These are phyloP conservation scores for Caenorhabditis virilis DNA, from an alignment of 2,888 invertebrate genomes.

Conservation along the genomic window DNA sequence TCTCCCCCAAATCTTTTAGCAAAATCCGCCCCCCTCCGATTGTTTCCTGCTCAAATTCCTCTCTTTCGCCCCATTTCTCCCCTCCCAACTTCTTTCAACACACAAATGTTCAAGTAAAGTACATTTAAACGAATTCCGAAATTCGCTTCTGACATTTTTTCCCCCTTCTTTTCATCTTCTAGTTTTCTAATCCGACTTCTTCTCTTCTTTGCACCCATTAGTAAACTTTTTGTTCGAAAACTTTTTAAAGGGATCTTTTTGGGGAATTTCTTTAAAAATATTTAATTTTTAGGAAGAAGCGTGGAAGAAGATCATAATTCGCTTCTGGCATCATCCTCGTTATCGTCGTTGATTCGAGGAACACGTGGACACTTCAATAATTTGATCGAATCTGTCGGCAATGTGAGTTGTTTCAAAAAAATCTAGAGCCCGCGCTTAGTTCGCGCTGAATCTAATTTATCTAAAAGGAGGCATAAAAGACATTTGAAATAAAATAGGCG, in stretches of 20 bases:
- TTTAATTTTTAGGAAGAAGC: slow-evolving; percentile 16
- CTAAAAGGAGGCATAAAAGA: no score
- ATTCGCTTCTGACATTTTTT: slow-evolving; percentile 7
- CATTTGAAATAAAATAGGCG: no score
- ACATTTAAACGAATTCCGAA: slow-evolving; percentile 1
- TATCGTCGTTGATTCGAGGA: slow-evolving; percentile 59
- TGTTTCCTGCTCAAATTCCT: no score
- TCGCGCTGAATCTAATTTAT: no score
- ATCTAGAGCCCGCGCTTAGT: no score
- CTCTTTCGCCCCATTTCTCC: neutral
- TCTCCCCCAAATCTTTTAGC: no score
- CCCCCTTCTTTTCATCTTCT: neutral
- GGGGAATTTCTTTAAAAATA: neutral
- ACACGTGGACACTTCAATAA: slow-evolving; percentile 61
- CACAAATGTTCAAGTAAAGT: neutral
- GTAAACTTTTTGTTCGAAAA: neutral
- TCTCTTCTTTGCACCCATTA: slow-evolving; percentile 1
- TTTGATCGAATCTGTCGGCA: slow-evolving; percentile 61
- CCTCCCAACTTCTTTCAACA: neutral
- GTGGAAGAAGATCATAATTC: slow-evolving; percentile 38
- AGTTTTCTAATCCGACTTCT: neutral
- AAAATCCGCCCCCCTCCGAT: no score
- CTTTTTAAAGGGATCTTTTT: slow-evolving; percentile 2
- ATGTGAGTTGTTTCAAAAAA: no score
- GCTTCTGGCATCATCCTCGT: slow-evolving; percentile 38